Base-by-base conservation (phyloP, 2,797 vertebrate genomes). In the Tokudaia tokunoshimensis region DNA sequence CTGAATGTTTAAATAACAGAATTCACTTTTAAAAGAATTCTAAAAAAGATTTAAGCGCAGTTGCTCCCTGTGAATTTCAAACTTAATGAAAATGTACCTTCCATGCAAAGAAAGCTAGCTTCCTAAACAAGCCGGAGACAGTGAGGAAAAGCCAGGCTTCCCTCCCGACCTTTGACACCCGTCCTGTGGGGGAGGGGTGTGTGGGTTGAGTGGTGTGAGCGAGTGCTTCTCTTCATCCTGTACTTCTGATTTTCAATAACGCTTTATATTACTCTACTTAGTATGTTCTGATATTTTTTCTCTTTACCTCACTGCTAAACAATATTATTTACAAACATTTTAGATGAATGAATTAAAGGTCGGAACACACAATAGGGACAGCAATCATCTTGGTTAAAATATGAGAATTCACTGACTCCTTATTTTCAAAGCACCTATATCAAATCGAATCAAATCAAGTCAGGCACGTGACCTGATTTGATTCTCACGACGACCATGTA, bases 101-200 rank as follows among this genome's bases (percentile, higher is more conserved):
- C 81, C 76, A 85, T 92, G 87, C 70, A 89, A 92, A 97, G 91
- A 94, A 97, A 97, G 85, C 31, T 61, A 44, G 55, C 67, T 94
- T 91, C 67, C 63, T 34, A 44, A 75, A 72, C 87, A 89, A 82
- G 90, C 22, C 72, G 15, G 13, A 82, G 95, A 93, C 72, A 92
- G 78, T 34, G 74, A 84, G 74, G 78, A 91, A 89, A 94, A 97
- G 7, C 41, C 72, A 85, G n/a, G 88, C 63, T 31, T 89, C 67
- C 91, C 55, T 90, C 91, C 75, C 80, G 59, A 74, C 47, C 59
- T 95, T 87, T 94, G 92, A 97, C 94, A 74, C 31, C 89, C 96
- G 91, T 96, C 94, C 91, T 86, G 88, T 82, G 96, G 47, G 65
- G 37, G 79, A 95, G 17, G 59, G 72, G 50, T 87, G 20, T 90